Conservation (phyloP, 2,113 vertebrate genomes). For the Paedocypris sp. region DNA sequence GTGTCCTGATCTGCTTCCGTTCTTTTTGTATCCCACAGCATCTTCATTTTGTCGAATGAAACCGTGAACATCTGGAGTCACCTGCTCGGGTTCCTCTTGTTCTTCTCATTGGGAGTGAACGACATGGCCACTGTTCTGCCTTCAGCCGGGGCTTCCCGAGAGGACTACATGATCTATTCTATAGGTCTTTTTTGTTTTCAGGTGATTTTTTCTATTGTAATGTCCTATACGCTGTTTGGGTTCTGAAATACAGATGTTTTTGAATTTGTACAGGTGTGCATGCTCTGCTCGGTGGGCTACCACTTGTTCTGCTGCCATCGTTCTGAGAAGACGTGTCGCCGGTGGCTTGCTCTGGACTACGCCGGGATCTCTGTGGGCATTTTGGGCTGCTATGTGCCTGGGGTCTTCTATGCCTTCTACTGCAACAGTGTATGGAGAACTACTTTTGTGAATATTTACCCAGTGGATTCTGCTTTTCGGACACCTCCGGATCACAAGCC, state of each 20-base stretch:
- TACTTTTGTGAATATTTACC: neutral
- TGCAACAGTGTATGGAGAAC: constrained; percentile 74
- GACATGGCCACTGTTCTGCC: constrained; percentile 81
- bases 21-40: constrained; percentile 51
- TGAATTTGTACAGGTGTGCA: constrained; percentile 73
- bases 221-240: neutral
- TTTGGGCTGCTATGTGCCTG: constrained; percentile 92
- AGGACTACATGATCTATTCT: constrained; percentile 91
- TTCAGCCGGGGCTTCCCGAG: constrained; percentile 73
- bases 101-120: constrained; percentile 82
- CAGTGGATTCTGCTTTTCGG: no score
- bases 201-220: constrained; percentile 55
- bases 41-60: constrained; percentile 94
- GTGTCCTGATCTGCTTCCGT: neutral
- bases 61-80: constrained; percentile 98
- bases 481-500: no score
- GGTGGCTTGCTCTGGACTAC: constrained; percentile 92
- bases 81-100: constrained; percentile 86
- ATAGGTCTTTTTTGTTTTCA: constrained; percentile 96
- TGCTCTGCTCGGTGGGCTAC: constrained; percentile 95
- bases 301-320: constrained; percentile 94
- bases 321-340: constrained; percentile 86
- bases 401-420: constrained; percentile 96
- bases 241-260: neutral
- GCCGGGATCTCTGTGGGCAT: constrained; percentile 93